Evolutionary conservation across 2,888 invertebrate genomes (phyloP).

Genomic region (Pristionchus fissidentatus): DNA sequence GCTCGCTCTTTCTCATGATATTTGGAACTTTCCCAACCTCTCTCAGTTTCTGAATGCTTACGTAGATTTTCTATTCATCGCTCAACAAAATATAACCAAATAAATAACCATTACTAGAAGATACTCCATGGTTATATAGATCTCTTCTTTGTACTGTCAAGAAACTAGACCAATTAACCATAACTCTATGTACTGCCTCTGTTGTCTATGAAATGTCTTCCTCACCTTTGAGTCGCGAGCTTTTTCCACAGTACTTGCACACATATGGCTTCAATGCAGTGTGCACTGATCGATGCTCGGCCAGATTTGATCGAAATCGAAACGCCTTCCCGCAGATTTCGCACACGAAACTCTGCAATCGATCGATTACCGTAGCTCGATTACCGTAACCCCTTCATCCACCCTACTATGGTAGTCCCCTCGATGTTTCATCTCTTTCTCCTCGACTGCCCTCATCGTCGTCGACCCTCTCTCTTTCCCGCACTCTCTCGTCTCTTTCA

Average conservation of each 20-base stretch:
- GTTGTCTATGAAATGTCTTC: not conserved
- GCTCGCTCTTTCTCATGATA: no score
- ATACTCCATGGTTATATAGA: not conserved
- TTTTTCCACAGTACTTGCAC: constrained; percentile 75
- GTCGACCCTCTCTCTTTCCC: not conserved
- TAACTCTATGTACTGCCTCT: no score
- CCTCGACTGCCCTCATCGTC: not conserved
- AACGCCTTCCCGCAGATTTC: constrained; percentile 76
- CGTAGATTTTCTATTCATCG: no score
- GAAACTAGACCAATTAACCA: no score
- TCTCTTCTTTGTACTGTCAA: no score
- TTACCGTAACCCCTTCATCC: not conserved
- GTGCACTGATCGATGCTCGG: constrained; percentile 76
- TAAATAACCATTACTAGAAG: no score
- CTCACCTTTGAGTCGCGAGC: constrained; percentile 73
- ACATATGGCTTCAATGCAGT: constrained; percentile 75
- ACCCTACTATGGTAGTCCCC: not conserved
- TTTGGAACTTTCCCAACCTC: no score
- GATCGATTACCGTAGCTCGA: not conserved
- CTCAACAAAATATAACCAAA: no score
- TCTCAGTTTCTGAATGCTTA: no score
- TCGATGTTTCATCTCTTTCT: not conserved
- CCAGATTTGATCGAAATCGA: constrained; percentile 75
- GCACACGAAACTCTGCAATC: constrained; percentile 72
- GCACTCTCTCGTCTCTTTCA: not conserved